Percentiles rank a stretch among this genome's conserved stretches.
Conservation (phyloP, 2,888 invertebrate species). For the Atrina japonica region DNA sequence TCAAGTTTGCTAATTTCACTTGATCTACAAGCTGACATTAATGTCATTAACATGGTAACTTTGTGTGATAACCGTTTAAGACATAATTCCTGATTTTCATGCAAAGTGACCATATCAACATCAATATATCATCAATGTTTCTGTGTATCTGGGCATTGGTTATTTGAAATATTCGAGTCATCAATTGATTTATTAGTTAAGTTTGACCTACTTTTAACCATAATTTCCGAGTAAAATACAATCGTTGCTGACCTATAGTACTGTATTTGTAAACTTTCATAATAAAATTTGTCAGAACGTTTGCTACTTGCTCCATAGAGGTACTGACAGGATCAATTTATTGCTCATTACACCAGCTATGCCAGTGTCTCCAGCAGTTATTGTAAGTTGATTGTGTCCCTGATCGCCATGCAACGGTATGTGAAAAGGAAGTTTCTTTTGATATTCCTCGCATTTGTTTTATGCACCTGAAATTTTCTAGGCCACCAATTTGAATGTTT, state of each 20-base stretch:
- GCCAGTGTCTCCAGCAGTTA: slow-evolving; percentile 30
- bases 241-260: slow-evolving; percentile 29
- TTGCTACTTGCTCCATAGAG: slow-evolving; percentile 19
- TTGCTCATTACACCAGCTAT: slow-evolving; percentile 7
- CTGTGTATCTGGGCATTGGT: slow-evolving; percentile 25
- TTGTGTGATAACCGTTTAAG: slow-evolving; percentile 22
- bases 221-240: neutral
- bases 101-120: neutral
- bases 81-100: slow-evolving; percentile 1
- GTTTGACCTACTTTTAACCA: slow-evolving; percentile 14
- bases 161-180: slow-evolving; percentile 11
- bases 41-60: slow-evolving; percentile 11
- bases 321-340: slow-evolving; percentile 22
- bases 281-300: slow-evolving; percentile 14
- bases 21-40: slow-evolving; percentile 19
- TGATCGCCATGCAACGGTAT: slow-evolving; percentile 13
- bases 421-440: slow-evolving; percentile 14
- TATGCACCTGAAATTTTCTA: slow-evolving; percentile 28
- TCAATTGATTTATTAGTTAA: slow-evolving; percentile 8
- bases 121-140: slow-evolving; percentile 15
- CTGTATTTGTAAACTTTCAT: slow-evolving; percentile 10
- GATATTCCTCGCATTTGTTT: slow-evolving; percentile 22
- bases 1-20: slow-evolving; percentile 12
- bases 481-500: slow-evolving; percentile 27
- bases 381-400: slow-evolving; percentile 31